phyloP scores from a whole-genome alignment of 2,888 invertebrate genomes.

The Heliconius sara region DNA sequence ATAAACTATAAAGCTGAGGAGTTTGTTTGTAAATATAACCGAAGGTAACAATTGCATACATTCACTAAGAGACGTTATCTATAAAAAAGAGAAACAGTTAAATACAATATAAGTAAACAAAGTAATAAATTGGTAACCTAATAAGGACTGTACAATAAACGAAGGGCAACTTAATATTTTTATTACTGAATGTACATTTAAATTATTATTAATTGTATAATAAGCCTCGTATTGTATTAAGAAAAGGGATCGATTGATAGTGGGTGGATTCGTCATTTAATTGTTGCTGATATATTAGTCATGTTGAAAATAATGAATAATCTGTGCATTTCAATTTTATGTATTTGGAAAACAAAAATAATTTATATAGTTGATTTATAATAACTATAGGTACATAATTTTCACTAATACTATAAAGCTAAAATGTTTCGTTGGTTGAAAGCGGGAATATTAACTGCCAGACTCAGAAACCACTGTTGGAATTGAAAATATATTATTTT shows the following conservation, averaged over 20 bases:
- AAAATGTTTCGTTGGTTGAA: too few species aligned
- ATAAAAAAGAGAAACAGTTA: conserved; percentile 8
- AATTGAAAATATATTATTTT: too few species aligned
- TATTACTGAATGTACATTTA: background rate
- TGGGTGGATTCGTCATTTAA: conserved; percentile 26
- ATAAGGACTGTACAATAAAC: conserved; percentile 26
- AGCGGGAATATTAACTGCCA: too few species aligned
- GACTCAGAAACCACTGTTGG: too few species aligned
- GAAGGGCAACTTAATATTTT: conserved; percentile 29
- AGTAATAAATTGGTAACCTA: conserved; percentile 35
- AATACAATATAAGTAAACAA: conserved; percentile 28
- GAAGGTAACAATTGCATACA: conserved; percentile 1
- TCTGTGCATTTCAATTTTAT: background rate
- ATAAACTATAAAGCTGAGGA: too few species aligned
- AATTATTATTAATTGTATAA: background rate
- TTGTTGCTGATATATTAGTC: conserved; percentile 23
- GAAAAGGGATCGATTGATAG: background rate
- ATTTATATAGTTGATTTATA: background rate
- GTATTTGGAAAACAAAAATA: background rate
- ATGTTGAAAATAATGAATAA: background rate
- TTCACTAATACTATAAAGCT: too few species aligned
- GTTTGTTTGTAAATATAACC: too few species aligned
- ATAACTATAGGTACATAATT: too few species aligned
- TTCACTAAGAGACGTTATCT: conserved; percentile 6
- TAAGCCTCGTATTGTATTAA: conserved; percentile 2